phyloP scores from a whole-genome alignment of 2,888 invertebrate genomes.

The Bursaphelenchus okinawaensis region DNA sequence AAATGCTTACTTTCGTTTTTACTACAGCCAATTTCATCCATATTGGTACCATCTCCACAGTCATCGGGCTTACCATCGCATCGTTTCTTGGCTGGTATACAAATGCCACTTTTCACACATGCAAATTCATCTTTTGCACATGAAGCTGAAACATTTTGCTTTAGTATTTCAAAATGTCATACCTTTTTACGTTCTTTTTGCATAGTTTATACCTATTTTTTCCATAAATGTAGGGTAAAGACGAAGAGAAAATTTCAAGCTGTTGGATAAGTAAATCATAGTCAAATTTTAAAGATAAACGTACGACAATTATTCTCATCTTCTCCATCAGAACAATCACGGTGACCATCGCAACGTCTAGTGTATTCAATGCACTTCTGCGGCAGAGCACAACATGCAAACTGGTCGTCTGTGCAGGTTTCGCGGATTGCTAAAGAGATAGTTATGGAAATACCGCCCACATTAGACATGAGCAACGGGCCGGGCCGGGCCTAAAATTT shows the following conservation, averaged over 20 bases:
- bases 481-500: too few relatives aligned
- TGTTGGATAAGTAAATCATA: too few relatives aligned
- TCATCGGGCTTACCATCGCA: conserved; percentile 56
- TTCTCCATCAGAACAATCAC: conserved; percentile 28
- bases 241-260: not conserved
- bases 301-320: conserved; percentile 55
- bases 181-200: too few relatives aligned
- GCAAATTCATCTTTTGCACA: conserved; percentile 52
- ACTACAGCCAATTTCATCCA: conserved; percentile 53
- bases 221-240: not conserved
- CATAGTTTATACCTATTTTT: too few relatives aligned
- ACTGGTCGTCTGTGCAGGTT: conserved; percentile 24
- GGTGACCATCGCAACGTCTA: conserved; percentile 46
- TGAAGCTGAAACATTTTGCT: conserved; percentile 45
- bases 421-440: conserved; percentile 26
- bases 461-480: too few relatives aligned
- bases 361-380: conserved; percentile 41
- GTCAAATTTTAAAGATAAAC: too few relatives aligned
- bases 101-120: conserved; percentile 48
- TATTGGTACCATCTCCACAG: conserved; percentile 53
- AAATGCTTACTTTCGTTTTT: conserved; percentile 40
- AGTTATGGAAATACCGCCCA: too few relatives aligned
- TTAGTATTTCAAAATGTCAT: too few relatives aligned
- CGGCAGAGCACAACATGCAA: conserved; percentile 51
- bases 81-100: conserved; percentile 46